phyloP scores from a whole-genome alignment of 2,888 invertebrate genomes.

The Stenichneumon culpator region DNA sequence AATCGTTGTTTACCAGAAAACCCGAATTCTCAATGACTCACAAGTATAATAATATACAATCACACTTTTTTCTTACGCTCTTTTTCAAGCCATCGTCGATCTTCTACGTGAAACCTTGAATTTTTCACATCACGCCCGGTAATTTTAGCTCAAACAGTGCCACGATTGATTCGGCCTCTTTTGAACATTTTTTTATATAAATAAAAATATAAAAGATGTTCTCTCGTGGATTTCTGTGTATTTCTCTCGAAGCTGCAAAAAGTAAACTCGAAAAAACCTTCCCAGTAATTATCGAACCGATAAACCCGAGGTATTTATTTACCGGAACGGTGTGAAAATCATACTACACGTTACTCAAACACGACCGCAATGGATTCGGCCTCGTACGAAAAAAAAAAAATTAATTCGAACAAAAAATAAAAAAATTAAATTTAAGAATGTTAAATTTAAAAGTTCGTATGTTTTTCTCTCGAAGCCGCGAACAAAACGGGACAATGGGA shows the following conservation, averaged over 20 bases:
- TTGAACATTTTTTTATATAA: neutral
- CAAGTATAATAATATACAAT: neutral
- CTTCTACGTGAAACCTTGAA: neutral
- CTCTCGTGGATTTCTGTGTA: neutral
- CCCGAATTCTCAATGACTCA: neutral
- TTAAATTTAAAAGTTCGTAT: neutral
- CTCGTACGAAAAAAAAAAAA: too few relatives aligned
- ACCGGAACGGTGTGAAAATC: too few relatives aligned
- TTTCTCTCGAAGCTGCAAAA: neutral
- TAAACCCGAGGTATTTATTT: too few relatives aligned
- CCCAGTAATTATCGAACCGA: too few relatives aligned
- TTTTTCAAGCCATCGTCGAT: neutral
- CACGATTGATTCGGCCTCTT: too few relatives aligned
- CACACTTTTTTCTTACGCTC: neutral
- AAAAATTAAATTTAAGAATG: too few relatives aligned
- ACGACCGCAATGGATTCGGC: too few relatives aligned
- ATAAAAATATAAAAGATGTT: neutral
- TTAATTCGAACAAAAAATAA: too few relatives aligned
- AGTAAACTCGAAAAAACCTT: too few relatives aligned
- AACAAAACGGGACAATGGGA: too few relatives aligned
- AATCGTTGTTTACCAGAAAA: conserved; percentile 24
- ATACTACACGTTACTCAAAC: too few relatives aligned
- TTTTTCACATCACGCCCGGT: neutral
- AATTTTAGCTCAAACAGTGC: neutral
- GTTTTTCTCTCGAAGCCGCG: neutral